Evolutionary conservation across 2,888 invertebrate species (phyloP).

Genomic region (Mythimna pallens): DNA sequence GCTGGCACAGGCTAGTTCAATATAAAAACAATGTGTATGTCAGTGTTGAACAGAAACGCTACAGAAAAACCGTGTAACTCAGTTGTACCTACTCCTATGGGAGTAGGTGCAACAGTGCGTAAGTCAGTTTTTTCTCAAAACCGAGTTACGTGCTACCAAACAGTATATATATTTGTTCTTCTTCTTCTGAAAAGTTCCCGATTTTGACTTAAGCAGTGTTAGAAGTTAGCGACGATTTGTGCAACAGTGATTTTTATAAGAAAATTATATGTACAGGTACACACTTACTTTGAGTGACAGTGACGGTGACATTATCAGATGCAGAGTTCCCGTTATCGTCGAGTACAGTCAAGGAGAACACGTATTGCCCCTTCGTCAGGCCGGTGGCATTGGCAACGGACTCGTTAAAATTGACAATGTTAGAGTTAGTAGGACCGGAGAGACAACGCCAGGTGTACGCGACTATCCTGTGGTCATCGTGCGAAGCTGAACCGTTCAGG

Average conservation of each 20-base stretch:
- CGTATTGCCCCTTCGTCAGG: constrained; percentile 96
- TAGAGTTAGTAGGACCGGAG: constrained; percentile 92
- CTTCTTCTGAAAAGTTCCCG: too few species aligned
- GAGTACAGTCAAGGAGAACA: constrained; percentile 94
- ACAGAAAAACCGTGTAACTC: too few species aligned
- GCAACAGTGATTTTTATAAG: constrained; percentile 22
- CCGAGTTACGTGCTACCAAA: too few species aligned
- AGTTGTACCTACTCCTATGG: too few species aligned
- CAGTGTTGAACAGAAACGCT: too few species aligned
- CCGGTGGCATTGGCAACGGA: constrained; percentile 94
- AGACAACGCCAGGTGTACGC: constrained; percentile 96
- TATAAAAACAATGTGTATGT: too few species aligned
- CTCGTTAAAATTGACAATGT: constrained; percentile 89
- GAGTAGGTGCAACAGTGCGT: too few species aligned
- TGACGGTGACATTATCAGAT: constrained; percentile 93
- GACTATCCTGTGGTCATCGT: constrained; percentile 95
- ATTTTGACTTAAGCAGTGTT: too few species aligned
- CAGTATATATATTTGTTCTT: too few species aligned
- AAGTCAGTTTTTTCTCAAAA: too few species aligned
- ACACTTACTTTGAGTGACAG: constrained; percentile 95
- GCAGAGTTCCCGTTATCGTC: constrained; percentile 96
- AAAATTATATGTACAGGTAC: constrained; percentile 28
- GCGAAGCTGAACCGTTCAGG: constrained; percentile 95
- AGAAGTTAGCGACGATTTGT: constrained; percentile 4
- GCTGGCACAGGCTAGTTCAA: too few species aligned